Base-by-base conservation (phyloP, 2,113 vertebrate genomes). In the Limanda limanda region DNA sequence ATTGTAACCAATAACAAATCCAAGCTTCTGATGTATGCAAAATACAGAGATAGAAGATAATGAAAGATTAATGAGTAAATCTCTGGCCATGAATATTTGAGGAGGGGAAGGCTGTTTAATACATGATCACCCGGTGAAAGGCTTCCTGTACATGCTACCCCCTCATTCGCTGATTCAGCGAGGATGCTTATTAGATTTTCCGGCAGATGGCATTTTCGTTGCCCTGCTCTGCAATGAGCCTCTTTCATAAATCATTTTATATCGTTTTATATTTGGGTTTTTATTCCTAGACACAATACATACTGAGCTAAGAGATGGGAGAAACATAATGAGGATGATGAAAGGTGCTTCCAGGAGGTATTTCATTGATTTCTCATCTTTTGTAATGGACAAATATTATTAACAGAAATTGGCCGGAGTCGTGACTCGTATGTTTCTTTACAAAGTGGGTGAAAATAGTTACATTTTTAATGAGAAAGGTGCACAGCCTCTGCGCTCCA, bases 1-100 rank as follows among this genome's bases (percentile, higher is more conserved):
- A 82, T 54, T 76, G 76, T 71, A 69, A 82, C 73, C 77, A 84
- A 82, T 83, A 85, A 85, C 76, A 64, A 27, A 40, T 64, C 51
- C 48, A 37, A 72, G 78, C 56, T 81, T 59, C 59, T 81, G 76
- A 79, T 86, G 74, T 86, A 92, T 91, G 88, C 89, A 90, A 89
- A 92, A 88, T 48, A 72, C 47, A 86, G 76, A 83, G 91, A 90
- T 87, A 90, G 85, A 67, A 93, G 91, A 90, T 92, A 89, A 92
- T 94, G 83, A 94, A 94, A 94, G 83, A 93, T 94, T 93, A 92
- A 94, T 93, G 91, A 87, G 86, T 88, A 90, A 91, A 90, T 93
- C 90, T 91, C 88, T 90, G 40, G 67, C 74, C 81, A 93, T 94
- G 90, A 93, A 94, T 94, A 94, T 94, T 94, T 93, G 86, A 94